Conservation (phyloP, 2,888 invertebrate species). For the Empis livida region DNA sequence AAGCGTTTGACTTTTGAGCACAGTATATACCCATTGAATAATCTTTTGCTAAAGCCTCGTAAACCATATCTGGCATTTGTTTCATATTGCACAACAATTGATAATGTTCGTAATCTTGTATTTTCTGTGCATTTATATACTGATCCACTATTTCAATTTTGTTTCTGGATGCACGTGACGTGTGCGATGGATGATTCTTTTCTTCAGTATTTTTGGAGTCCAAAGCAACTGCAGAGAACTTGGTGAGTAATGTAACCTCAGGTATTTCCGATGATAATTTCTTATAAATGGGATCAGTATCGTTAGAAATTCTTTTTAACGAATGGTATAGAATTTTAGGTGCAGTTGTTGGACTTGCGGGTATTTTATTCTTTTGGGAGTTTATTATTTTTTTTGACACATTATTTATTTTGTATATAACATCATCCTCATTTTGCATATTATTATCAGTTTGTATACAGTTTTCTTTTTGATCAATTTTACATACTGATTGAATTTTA, state of each 20-base stretch:
- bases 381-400: neutral
- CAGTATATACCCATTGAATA: constrained; percentile 18
- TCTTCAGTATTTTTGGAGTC: constrained; percentile 25
- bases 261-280: neutral
- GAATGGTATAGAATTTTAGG: constrained; percentile 17
- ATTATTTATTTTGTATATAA: neutral
- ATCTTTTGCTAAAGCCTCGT: constrained; percentile 46
- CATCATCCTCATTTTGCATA: neutral
- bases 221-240: constrained; percentile 26
- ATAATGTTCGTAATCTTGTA: constrained; percentile 19
- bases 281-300: neutral
- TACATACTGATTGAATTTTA: constrained; percentile 18
- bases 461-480: constrained; percentile 22
- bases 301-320: constrained; percentile 3
- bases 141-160: constrained; percentile 29
- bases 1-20: neutral
- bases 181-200: constrained; percentile 33
- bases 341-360: constrained; percentile 20
- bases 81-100: constrained; percentile 32
- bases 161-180: constrained; percentile 22
- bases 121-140: constrained; percentile 22
- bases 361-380: constrained; percentile 22
- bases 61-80: constrained; percentile 48
- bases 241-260: constrained; percentile 20
- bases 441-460: neutral